These are phyloP conservation scores for Entomyzon cyanotis DNA, from an alignment of 2,113 vertebrate genomes.

Conservation along the genomic window DNA sequence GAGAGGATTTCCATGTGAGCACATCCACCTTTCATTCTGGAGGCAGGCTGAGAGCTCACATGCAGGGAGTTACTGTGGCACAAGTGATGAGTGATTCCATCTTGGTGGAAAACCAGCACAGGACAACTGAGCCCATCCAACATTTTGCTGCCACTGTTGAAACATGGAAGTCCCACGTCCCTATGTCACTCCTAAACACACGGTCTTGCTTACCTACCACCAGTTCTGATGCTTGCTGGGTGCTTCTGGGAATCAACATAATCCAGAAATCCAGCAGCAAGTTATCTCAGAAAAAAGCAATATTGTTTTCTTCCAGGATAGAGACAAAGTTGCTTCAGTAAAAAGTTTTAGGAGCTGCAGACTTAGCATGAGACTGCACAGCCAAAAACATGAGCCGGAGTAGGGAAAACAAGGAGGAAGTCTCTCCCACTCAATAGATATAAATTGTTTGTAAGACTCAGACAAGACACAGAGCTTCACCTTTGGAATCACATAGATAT, in stretches of 20 bases:
- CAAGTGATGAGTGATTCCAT: neutral
- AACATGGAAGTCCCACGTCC: neutral
- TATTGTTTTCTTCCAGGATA: neutral
- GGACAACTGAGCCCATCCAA: accelerated
- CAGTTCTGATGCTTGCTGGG: neutral
- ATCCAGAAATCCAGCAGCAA: neutral
- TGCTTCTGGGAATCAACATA: neutral
- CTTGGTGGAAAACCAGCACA: neutral
- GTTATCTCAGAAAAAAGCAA: neutral
- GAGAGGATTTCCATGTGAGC: neutral
- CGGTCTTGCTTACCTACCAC: neutral
- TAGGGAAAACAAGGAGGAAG: neutral
- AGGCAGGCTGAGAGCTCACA: neutral
- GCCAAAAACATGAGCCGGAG: neutral
- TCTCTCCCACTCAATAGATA: neutral
- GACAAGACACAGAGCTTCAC: neutral
- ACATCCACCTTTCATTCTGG: neutral
- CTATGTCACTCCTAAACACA: neutral
- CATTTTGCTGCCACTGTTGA: neutral
- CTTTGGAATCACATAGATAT: neutral
- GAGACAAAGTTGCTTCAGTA: neutral
- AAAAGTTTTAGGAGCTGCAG: neutral
- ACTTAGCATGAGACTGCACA: neutral
- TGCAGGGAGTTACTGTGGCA: neutral
- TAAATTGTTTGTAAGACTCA: neutral